Percentiles rank a stretch among this genome's conserved stretches.
phyloP scores from a whole-genome alignment of 1,140 invertebrate species.

The Holcopasites calliopsidis region DNA sequence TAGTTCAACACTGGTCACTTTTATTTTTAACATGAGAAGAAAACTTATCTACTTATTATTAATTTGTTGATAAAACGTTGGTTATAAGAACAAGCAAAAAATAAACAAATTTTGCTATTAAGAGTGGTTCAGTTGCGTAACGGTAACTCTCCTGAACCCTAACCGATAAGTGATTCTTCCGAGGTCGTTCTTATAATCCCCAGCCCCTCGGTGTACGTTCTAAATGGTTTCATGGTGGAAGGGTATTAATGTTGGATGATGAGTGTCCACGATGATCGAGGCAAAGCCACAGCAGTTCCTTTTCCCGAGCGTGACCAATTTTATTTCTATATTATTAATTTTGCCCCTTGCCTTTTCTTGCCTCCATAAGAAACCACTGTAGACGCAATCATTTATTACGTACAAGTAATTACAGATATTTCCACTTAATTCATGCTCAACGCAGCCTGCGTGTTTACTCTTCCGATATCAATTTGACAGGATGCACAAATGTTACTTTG shows the following conservation, averaged over 20 bases:
- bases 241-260: constrained; percentile 35
- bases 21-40: too few relatives aligned
- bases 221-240: constrained; percentile 25
- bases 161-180: constrained; percentile 45
- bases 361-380: not conserved
- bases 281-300: not conserved
- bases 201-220: constrained; percentile 15
- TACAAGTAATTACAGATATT: too few relatives aligned
- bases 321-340: not conserved
- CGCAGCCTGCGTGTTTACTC: too few relatives aligned
- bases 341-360: not conserved
- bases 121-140: constrained; percentile 16
- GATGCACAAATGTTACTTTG: too few relatives aligned
- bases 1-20: too few relatives aligned
- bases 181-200: constrained; percentile 23
- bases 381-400: not conserved
- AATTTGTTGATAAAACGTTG: too few relatives aligned
- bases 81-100: not conserved
- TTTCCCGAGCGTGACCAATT: not conserved
- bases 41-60: too few relatives aligned
- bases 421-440: too few relatives aligned
- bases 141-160: constrained; percentile 28
- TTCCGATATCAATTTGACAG: too few relatives aligned
- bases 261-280: constrained; percentile 29
- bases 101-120: constrained; percentile 32